phyloP scores from a whole-genome alignment of 1,140 invertebrate species.

The Polyergus mexicanus region DNA sequence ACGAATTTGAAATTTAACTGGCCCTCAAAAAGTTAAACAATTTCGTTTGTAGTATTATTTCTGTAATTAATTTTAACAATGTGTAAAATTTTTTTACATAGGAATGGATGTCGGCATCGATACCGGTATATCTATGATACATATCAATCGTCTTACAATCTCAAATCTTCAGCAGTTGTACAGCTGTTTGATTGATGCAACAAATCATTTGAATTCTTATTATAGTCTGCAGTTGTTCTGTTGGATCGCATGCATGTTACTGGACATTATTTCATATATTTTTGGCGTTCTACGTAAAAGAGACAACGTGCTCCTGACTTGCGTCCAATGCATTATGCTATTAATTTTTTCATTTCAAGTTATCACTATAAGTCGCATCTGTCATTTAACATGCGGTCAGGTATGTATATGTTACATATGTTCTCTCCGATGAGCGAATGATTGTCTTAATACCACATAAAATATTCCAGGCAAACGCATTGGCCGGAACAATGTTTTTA shows the following conservation, averaged over 20 bases:
- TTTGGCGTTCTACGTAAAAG: not conserved
- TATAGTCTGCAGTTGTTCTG: constrained; percentile 23
- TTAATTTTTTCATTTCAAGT: constrained; percentile 8
- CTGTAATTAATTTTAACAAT: not conserved
- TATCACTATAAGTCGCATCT: constrained; percentile 18
- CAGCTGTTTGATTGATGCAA: not conserved
- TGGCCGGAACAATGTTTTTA: not conserved
- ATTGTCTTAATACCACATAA: not conserved
- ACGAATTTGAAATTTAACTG: not conserved
- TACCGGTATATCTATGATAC: not conserved
- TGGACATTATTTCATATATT: not conserved
- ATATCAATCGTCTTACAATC: not conserved
- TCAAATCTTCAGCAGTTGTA: constrained; percentile 16
- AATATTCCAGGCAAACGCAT: constrained; percentile 32
- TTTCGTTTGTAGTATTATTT: not conserved
- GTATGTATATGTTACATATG: not conserved
- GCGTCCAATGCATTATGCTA: not conserved
- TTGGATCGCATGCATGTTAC: constrained; percentile 8
- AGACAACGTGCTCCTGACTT: not conserved
- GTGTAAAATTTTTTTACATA: not conserved
- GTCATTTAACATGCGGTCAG: constrained; percentile 42
- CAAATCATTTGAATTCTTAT: constrained; percentile 21
- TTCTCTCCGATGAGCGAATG: not conserved
- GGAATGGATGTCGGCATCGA: not conserved
- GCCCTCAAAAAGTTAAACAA: not conserved